phyloP scores from a whole-genome alignment of 2,888 invertebrate genomes.

The Drosophila anomalata region DNA sequence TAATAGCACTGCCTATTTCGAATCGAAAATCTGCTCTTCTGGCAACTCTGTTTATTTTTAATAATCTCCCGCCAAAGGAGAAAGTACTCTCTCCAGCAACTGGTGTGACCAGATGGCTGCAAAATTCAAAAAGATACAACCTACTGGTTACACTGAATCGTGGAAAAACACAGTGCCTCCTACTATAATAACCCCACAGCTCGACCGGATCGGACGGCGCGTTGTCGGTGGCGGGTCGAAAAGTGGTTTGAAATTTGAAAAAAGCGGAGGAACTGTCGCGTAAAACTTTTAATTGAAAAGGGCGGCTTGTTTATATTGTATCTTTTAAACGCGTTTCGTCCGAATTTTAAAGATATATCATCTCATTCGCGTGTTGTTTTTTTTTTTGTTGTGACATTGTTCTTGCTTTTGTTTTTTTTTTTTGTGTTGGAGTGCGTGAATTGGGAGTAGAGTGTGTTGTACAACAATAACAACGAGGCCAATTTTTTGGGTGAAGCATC shows the following conservation, averaged over 20 bases:
- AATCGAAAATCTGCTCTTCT: too few relatives aligned
- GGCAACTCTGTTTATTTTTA: too few relatives aligned
- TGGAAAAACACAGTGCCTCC: too few relatives aligned
- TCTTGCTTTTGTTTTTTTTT: neutral
- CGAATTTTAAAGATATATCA: neutral
- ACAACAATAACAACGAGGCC: neutral
- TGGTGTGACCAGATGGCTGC: too few relatives aligned
- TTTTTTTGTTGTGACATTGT: neutral
- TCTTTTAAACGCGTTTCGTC: neutral
- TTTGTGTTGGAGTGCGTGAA: neutral
- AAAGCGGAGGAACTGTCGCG: neutral
- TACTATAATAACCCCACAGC: neutral
- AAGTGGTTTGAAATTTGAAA: neutral
- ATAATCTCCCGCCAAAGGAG: too few relatives aligned
- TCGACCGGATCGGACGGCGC: slow-evolving; percentile 2
- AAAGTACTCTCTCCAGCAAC: too few relatives aligned
- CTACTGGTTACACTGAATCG: too few relatives aligned
- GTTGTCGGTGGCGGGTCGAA: slow-evolving; percentile 2
- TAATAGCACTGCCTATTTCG: too few relatives aligned
- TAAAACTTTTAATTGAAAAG: neutral
- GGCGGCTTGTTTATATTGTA: neutral
- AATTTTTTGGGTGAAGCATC: neutral
- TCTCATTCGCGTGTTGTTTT: neutral
- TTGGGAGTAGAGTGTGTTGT: neutral
- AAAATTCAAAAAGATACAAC: too few relatives aligned